phyloP scores from a whole-genome alignment of 2,113 vertebrate genomes.

The Azemiops feae region DNA sequence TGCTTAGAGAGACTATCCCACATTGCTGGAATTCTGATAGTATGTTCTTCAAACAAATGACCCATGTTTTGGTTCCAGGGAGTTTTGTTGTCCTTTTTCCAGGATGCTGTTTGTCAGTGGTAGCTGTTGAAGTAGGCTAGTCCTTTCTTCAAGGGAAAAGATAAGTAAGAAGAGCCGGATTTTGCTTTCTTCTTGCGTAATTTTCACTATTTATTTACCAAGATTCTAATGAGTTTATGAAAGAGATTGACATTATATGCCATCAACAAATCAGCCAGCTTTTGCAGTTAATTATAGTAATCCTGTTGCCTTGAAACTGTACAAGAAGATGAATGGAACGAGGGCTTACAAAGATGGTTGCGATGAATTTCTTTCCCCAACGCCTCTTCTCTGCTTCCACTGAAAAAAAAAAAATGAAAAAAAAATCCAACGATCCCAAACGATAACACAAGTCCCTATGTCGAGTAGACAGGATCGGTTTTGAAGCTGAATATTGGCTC shows the following conservation, averaged over 20 bases:
- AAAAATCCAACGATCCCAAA: neutral
- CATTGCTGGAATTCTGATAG: neutral
- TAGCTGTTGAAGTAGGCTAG: neutral
- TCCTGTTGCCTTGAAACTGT: constrained; percentile 59
- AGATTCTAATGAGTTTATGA: constrained; percentile 61
- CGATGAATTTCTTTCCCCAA: constrained; percentile 11
- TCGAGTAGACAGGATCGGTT: neutral
- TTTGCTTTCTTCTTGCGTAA: constrained; percentile 30
- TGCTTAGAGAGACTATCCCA: neutral
- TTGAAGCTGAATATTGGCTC: neutral
- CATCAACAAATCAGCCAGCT: constrained; percentile 62
- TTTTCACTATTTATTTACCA: constrained; percentile 57
- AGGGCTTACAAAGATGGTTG: constrained; percentile 54
- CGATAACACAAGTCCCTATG: neutral
- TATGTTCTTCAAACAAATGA: neutral
- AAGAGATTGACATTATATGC: constrained; percentile 64
- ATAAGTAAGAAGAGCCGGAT: neutral
- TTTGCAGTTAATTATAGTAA: constrained; percentile 72
- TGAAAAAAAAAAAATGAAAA: neutral
- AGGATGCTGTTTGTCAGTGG: neutral
- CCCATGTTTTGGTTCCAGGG: neutral
- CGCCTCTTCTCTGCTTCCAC: neutral
- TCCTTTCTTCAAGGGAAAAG: rapidly evolving
- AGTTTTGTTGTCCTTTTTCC: neutral
- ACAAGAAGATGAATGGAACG: constrained; percentile 60